phyloP scores from a whole-genome alignment of 2,113 vertebrate species.

The Mionectes macconnelli region DNA sequence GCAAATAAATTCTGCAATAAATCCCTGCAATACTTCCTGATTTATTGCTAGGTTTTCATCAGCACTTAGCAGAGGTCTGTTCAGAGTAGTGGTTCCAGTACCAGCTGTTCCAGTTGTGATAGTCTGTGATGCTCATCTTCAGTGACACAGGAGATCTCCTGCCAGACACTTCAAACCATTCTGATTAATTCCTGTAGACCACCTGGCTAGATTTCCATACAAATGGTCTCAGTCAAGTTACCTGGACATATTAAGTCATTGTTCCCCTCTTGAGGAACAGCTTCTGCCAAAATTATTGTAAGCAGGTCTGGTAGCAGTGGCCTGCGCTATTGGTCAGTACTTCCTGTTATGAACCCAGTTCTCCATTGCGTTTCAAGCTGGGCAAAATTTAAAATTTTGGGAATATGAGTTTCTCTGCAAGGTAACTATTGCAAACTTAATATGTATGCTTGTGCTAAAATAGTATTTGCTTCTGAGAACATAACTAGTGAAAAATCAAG shows the following conservation, averaged over 20 bases:
- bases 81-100: neutral
- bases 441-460: neutral
- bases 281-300: neutral
- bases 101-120: neutral
- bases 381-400: neutral
- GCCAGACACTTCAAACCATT: neutral
- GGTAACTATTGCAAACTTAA: neutral
- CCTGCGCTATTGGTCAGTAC: neutral
- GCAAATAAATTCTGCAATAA: neutral
- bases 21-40: neutral
- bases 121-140: neutral
- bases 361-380: neutral
- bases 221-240: neutral
- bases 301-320: rapidly evolving
- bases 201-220: neutral
- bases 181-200: neutral
- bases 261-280: neutral
- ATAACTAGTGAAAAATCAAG: neutral
- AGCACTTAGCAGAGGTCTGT: rapidly evolving
- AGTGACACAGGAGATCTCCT: neutral
- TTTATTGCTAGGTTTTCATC: neutral
- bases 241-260: neutral
- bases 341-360: neutral
- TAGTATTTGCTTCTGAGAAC: neutral
- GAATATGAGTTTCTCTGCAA: neutral